Conservation (phyloP, 2,888 invertebrate genomes). For the Chesias legatella region DNA sequence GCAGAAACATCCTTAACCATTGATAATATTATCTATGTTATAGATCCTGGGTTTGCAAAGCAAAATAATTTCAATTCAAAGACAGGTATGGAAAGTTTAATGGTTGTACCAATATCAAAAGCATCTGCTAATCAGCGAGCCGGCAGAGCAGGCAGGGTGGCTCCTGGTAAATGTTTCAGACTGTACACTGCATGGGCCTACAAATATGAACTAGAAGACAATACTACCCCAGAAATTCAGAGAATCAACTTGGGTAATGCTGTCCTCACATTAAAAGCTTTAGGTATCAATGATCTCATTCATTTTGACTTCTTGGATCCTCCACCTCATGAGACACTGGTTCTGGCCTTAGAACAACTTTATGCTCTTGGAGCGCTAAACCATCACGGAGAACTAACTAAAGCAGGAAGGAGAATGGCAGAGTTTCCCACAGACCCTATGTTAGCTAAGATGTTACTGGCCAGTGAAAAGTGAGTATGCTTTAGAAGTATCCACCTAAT, state of each 20-base stretch:
- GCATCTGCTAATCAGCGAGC: slow-evolving; percentile 99
- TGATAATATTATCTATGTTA: slow-evolving; percentile 98
- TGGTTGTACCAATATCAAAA: slow-evolving; percentile 99
- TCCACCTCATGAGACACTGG: slow-evolving; percentile 95
- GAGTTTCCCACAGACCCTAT: slow-evolving; percentile 99
- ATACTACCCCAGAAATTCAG: slow-evolving; percentile 99
- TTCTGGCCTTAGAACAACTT: slow-evolving; percentile 96
- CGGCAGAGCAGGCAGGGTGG: slow-evolving; percentile 96
- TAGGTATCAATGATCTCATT: slow-evolving; percentile 98
- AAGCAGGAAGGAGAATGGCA: slow-evolving; percentile 98
- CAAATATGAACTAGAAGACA: slow-evolving; percentile 98
- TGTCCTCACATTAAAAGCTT: slow-evolving; percentile 96
- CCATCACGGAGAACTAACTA: slow-evolving; percentile 98
- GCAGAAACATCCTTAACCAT: slow-evolving; percentile 99
- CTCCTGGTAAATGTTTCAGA: slow-evolving; percentile 98
- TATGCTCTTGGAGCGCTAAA: slow-evolving; percentile 98
- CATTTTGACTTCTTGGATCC: slow-evolving; percentile 99
- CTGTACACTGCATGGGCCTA: slow-evolving; percentile 99
- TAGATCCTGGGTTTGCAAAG: slow-evolving; percentile 99
- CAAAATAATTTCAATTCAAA: slow-evolving; percentile 99
- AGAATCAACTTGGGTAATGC: slow-evolving; percentile 98
- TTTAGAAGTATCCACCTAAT: too few relatives aligned
- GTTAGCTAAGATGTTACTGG: slow-evolving; percentile 99
- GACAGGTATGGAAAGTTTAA: slow-evolving; percentile 98
- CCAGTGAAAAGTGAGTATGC: slow-evolving; percentile 92